phyloP scores from a whole-genome alignment of 2,797 vertebrate genomes.

The Anableps anableps region DNA sequence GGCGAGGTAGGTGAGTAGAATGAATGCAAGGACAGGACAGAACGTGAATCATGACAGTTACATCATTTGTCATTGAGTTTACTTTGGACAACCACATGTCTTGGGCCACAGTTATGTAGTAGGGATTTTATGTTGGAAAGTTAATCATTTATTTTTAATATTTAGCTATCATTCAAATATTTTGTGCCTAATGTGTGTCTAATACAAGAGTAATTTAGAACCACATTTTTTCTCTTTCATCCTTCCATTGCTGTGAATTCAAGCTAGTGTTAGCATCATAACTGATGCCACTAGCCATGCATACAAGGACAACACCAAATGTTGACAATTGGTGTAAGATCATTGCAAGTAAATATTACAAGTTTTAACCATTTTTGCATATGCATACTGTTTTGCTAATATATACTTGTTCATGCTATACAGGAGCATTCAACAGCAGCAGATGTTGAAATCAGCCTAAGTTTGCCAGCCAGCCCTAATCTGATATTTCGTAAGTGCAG shows the following conservation, averaged over 20 bases:
- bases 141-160: conserved; percentile 1
- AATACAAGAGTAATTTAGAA: too few relatives aligned
- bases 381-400: conserved; percentile 2
- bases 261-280: too few relatives aligned
- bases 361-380: neutral
- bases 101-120: conserved; percentile 5
- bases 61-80: neutral
- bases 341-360: neutral
- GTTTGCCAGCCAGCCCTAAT: neutral
- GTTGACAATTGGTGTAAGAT: neutral
- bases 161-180: neutral
- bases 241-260: too few relatives aligned
- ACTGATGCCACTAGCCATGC: too few relatives aligned
- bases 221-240: too few relatives aligned
- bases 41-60: neutral
- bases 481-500: neutral
- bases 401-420: neutral
- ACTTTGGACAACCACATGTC: neutral
- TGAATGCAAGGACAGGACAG: too few relatives aligned
- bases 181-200: neutral
- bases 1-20: too few relatives aligned
- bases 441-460: neutral
- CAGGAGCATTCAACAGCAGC: conserved; percentile 1
- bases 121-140: conserved; percentile 6
- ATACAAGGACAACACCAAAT: too few relatives aligned